Evolutionary conservation across 2,113 vertebrate genomes (phyloP).

Genomic region (Polyodon spathula): DNA sequence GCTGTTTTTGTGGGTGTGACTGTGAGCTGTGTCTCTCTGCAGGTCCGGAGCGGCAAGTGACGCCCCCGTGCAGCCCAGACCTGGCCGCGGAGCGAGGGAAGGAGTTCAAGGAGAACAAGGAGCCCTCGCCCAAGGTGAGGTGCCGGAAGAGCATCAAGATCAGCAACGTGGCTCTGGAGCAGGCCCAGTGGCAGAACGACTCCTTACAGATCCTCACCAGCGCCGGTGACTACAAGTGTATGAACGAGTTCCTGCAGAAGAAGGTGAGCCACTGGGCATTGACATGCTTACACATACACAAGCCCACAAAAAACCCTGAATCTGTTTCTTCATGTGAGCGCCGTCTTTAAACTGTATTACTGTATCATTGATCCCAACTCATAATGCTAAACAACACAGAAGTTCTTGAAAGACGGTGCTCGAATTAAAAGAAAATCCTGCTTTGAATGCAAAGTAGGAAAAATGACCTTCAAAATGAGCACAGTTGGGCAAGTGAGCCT

Average conservation of each 20-base stretch:
- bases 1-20: too few relatives aligned
- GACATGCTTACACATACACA: not conserved
- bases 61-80: conserved; percentile 77
- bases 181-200: conserved; percentile 84
- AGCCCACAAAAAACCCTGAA: too few relatives aligned
- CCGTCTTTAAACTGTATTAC: too few relatives aligned
- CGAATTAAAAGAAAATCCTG: too few relatives aligned
- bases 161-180: conserved; percentile 75
- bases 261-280: conserved; percentile 70
- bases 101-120: conserved; percentile 92
- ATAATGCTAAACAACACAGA: too few relatives aligned
- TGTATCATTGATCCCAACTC: too few relatives aligned
- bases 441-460: not conserved
- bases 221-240: conserved; percentile 78
- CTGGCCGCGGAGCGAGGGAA: conserved; percentile 53
- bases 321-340: too few relatives aligned
- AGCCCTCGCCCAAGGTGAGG: conserved; percentile 87
- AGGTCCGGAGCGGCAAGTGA: conserved; percentile 63
- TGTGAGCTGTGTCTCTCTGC: too few relatives aligned
- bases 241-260: conserved; percentile 96
- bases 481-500: too few relatives aligned
- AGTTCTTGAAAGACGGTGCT: too few relatives aligned
- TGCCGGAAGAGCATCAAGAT: conserved; percentile 83
- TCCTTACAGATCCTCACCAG: conserved; percentile 83
- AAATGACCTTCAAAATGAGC: too few relatives aligned